Evolutionary conservation across 2,888 invertebrate species (phyloP), one percentile per base, ranked within the genome.

Genomic region (Phortica magna): DNA sequence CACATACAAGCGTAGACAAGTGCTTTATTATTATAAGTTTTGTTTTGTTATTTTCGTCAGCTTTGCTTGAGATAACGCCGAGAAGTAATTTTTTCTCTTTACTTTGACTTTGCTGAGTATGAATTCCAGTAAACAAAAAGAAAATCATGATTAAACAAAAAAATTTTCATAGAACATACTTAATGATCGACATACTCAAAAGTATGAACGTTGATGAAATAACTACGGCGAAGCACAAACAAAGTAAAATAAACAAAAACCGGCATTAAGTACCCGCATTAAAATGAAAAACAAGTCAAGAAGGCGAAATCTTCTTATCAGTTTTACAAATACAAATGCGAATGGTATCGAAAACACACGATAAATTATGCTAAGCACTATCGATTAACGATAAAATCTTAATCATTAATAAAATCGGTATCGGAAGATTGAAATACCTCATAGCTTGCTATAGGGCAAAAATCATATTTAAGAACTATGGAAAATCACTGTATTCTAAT

Each of bases 111-210:
- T 67, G 12, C 5, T 41, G 9, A 42, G 57, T 10, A 70, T 73
- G 61, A 31, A 31, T 31, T 31, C 31, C 31, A 31, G 31, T 31
- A 31, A 39, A 17, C 4, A 48, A 41, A 43, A 43, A 1, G 2
- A 12, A 48, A 39, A 74, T 74, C 22, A 59, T 48, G 43, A 42
- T 43, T 31, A 59, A 73, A 79, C 31, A 74, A 42, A n/a, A 39
- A 22, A 64, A 43, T 7, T 61, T 57, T 64, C 57, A 71, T 64
- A 55, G 17, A 53, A 22, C 53, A 68, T n/a, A 75, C 73, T 74
- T 67, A 48, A 17, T 55, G 55, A n/a, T 2, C n/a, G 17, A 55
- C 31, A 4, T 4, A 31, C 31, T 31, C 31, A 55, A n/a, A 55
- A 55, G 55, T 31, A 31, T 31, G 31, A 31, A 31, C 31, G 31